Conservation (phyloP, 2,113 vertebrate genomes). For the Hoplias malabaricus region DNA sequence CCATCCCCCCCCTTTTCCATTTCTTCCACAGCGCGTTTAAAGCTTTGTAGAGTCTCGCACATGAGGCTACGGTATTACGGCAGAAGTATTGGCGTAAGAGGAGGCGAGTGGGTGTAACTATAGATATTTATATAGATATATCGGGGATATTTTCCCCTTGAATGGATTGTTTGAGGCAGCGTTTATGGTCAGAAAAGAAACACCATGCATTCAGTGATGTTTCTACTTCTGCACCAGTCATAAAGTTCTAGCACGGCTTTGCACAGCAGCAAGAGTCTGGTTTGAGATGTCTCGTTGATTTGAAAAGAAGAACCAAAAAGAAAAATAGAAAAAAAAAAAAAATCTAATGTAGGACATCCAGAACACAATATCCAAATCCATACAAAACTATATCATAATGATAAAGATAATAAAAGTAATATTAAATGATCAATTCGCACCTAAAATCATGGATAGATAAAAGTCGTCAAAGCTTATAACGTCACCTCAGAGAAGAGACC, state of each 20-base stretch:
- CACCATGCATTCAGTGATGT: background rate
- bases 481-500: constrained; percentile 54
- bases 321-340: background rate
- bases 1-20: background rate
- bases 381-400: constrained; percentile 41
- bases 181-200: constrained; percentile 26
- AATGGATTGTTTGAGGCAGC: constrained; percentile 44
- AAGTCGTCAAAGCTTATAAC: constrained; percentile 62
- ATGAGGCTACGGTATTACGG: constrained; percentile 10
- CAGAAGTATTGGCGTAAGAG: constrained; percentile 11
- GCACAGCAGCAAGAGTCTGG: constrained; percentile 45
- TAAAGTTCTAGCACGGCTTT: constrained; percentile 32
- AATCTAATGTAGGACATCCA: background rate
- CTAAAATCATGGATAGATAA: constrained; percentile 41
- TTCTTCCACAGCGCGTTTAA: constrained; percentile 44
- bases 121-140: background rate
- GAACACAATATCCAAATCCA: constrained; percentile 10
- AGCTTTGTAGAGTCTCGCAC: constrained; percentile 26
- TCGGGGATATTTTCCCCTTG: background rate
- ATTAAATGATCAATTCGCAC: constrained; percentile 19
- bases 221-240: background rate
- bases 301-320: background rate
- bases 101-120: constrained; percentile 13
- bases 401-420: constrained; percentile 23
- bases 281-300: constrained; percentile 47